Base-by-base conservation (phyloP, 2,113 vertebrate species). In the Callaeas wilsoni region DNA sequence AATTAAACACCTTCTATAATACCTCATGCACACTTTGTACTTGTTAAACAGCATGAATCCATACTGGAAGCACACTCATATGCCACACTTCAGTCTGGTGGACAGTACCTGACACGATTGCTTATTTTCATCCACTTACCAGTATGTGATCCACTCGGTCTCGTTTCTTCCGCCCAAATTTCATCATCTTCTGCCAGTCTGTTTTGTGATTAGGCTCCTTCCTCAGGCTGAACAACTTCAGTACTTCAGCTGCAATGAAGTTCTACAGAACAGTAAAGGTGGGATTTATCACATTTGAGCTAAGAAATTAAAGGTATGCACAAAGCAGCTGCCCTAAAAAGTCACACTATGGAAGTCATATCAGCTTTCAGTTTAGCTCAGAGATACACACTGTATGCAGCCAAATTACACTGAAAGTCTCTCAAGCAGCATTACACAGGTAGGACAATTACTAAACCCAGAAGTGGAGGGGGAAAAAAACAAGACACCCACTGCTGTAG, bases 181-280 rank as follows among this genome's bases (percentile, higher is more conserved):
- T 99, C 89, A 99, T 98, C 99, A 99, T 99, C 97, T 99, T 99
- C 97, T 99, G 99, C 99, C 99, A 99, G 97, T 99, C 99, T 26
- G 98, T 99, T 98, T 99, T 99, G 93, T 99, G 98, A 97, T 97
- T 98, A 69, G 98, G 95, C 64, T 99, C 99, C 64, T 99, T 99
- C 92, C 97, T 98, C 82, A 99, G 97, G 94, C 98, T 98, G 37
- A 99, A 98, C 60, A 99, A 82, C 93, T 99, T 99, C 84, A 99
- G 97, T 26, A 99, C 98, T 97, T 99, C 99, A 32, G 98, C 90
- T 87, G 98, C 96, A 94, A 99, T 98, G 95, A 99, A 99, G 42
- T 96, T 98, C 99, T 99, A 63, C 49, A 63, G 67, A 96, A 94
- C 80, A 73, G 37, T 16, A 83, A 93, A 95, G 33, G 92, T 37